Evolutionary conservation across 1,140 invertebrate species (phyloP).

Genomic region (Heliconius himera): DNA sequence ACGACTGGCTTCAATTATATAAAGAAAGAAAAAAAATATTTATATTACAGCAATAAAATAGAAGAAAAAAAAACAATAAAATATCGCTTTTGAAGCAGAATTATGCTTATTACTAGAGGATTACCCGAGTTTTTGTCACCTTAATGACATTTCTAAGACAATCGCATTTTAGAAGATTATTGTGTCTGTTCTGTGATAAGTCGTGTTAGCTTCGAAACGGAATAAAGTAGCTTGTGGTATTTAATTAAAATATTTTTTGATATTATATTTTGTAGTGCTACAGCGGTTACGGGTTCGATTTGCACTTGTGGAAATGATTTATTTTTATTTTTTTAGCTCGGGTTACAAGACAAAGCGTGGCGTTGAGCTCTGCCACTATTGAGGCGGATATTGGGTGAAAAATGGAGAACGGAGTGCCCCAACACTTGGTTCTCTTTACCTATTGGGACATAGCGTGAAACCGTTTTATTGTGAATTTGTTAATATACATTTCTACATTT

Average conservation of each 20-base stretch:
- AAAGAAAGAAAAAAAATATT: neutral
- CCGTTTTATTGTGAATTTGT: too few species aligned
- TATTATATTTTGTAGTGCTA: neutral
- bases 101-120: slow-evolving; percentile 7
- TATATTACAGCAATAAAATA: neutral
- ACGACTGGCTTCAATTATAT: neutral
- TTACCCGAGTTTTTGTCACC: slow-evolving; percentile 6
- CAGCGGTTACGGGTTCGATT: neutral
- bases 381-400: too few species aligned
- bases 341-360: neutral
- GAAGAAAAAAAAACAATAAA: neutral
- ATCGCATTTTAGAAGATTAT: slow-evolving; percentile 9
- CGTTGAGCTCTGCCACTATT: neutral
- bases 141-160: slow-evolving; percentile 12
- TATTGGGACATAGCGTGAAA: too few species aligned
- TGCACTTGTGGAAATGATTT: neutral
- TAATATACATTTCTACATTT: too few species aligned
- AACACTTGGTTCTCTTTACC: too few species aligned
- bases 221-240: neutral
- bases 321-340: neutral
- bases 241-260: neutral
- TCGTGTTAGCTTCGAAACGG: neutral
- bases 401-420: too few species aligned
- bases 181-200: neutral
- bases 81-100: neutral